These are phyloP conservation scores for Pissodes strobi DNA, from an alignment of 1,140 invertebrate species.

Conservation along the genomic window DNA sequence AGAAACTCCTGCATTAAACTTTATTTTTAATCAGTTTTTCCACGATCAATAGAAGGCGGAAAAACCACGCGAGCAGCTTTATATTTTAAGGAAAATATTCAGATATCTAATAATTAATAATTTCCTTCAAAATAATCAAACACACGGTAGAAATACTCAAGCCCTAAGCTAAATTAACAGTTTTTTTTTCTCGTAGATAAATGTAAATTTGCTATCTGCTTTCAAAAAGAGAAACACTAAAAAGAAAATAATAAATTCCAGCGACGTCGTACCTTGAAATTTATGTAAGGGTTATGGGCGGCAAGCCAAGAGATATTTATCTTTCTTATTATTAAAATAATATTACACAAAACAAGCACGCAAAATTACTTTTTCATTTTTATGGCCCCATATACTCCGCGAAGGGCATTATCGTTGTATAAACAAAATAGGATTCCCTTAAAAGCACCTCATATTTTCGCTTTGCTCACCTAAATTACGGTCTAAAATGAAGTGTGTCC, in stretches of 20 bases:
- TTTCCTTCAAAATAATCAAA: too few species aligned
- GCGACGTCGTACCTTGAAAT: conserved; percentile 4
- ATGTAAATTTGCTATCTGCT: too few species aligned
- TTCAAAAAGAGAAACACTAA: too few species aligned
- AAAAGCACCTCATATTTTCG: conserved; percentile 23
- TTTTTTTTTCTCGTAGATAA: too few species aligned
- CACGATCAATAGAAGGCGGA: too few species aligned
- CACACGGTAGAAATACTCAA: too few species aligned
- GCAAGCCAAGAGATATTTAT: conserved; percentile 33
- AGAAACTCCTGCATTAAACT: not conserved
- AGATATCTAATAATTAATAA: too few species aligned
- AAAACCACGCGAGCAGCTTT: too few species aligned
- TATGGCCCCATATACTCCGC: conserved; percentile 36
- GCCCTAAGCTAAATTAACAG: too few species aligned
- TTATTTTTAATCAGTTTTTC: too few species aligned
- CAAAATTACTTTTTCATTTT: conserved; percentile 39
- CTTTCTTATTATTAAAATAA: conserved; percentile 40
- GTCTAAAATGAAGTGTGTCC: conserved; percentile 18
- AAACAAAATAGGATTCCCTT: conserved; percentile 36
- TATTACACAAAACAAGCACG: conserved; percentile 39
- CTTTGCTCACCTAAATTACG: conserved; percentile 18
- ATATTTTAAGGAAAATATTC: too few species aligned
- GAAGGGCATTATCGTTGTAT: conserved; percentile 36
- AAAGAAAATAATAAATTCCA: too few species aligned
- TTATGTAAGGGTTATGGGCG: conserved; percentile 29